These are phyloP conservation scores for Lithosia quadra DNA, from an alignment of 2,888 invertebrate genomes.

Conservation along the genomic window DNA sequence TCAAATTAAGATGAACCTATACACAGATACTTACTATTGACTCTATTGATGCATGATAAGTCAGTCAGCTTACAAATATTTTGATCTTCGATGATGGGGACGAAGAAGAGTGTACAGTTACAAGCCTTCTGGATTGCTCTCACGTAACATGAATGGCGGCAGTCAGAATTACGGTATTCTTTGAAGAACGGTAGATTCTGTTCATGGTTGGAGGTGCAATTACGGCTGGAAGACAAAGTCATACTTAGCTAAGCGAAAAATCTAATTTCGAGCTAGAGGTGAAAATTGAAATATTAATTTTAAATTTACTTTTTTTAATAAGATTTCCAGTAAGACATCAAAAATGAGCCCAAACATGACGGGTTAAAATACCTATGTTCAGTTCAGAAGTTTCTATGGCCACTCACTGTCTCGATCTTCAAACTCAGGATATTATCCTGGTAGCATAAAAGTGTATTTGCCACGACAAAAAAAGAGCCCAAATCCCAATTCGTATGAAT, in stretches of 20 bases:
- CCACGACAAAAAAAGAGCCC: too few relatives aligned
- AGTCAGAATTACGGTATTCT: constrained; percentile 5
- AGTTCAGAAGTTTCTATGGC: too few relatives aligned
- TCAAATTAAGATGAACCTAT: background rate
- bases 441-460: too few relatives aligned
- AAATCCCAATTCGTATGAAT: too few relatives aligned
- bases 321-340: too few relatives aligned
- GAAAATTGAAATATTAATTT: too few relatives aligned
- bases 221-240: constrained; percentile 9
- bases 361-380: too few relatives aligned
- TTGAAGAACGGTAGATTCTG: background rate
- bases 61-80: constrained; percentile 9
- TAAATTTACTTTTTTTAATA: too few relatives aligned
- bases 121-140: constrained; percentile 6
- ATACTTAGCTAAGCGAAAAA: background rate
- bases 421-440: too few relatives aligned
- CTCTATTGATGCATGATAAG: background rate
- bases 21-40: constrained; percentile 5
- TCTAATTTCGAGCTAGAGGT: too few relatives aligned
- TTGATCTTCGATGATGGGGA: background rate
- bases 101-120: constrained; percentile 8
- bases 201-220: constrained; percentile 8
- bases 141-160: constrained; percentile 7
- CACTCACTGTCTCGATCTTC: too few relatives aligned
- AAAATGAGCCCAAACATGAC: too few relatives aligned